Conservation (phyloP, 2,888 invertebrate genomes). For the Philereme transversata region DNA sequence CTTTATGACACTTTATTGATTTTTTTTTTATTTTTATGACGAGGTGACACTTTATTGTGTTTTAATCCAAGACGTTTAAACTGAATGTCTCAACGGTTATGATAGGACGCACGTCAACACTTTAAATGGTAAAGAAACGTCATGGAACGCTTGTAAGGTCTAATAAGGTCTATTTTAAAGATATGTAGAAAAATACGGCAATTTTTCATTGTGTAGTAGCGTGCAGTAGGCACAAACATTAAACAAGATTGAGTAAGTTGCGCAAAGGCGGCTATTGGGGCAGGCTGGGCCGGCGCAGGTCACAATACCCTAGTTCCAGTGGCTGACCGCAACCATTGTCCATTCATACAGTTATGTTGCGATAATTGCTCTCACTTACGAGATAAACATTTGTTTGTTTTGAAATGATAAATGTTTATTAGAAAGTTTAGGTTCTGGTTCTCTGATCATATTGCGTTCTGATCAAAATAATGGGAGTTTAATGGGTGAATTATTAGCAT, state of each 20-base stretch:
- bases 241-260: background rate
- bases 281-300: slow-evolving; percentile 12
- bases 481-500: slow-evolving; percentile 14
- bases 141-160: too few relatives aligned
- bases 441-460: slow-evolving; percentile 13
- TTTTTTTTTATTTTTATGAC: too few relatives aligned
- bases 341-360: slow-evolving; percentile 41
- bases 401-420: slow-evolving; percentile 33
- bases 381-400: slow-evolving; percentile 35
- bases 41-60: too few relatives aligned
- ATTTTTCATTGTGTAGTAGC: too few relatives aligned
- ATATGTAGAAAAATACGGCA: too few relatives aligned
- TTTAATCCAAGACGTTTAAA: too few relatives aligned
- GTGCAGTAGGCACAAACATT: background rate
- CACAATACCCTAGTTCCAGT: slow-evolving; percentile 20
- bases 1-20: too few relatives aligned
- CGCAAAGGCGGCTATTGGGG: slow-evolving; percentile 10
- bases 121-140: too few relatives aligned
- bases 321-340: slow-evolving; percentile 35
- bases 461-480: slow-evolving; percentile 18
- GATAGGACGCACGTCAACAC: too few relatives aligned
- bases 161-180: too few relatives aligned
- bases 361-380: slow-evolving; percentile 34
- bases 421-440: slow-evolving; percentile 33
- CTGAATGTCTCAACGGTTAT: too few relatives aligned